Percentiles rank a stretch among this genome's conserved stretches.
Evolutionary conservation across 2,113 vertebrate species (phyloP).

Genomic region (Columbina picui): DNA sequence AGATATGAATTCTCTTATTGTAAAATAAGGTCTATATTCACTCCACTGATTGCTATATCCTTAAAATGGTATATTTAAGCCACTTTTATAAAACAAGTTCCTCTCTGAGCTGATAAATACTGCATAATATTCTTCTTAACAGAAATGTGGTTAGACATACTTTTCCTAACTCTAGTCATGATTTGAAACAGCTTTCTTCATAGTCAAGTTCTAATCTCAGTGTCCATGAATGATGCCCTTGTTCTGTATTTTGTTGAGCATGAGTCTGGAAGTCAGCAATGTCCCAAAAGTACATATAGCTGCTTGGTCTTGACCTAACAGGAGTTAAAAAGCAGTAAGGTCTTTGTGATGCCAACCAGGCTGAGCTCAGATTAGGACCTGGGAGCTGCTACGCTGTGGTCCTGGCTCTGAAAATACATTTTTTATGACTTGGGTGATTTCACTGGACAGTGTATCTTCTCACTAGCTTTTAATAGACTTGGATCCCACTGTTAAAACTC

Average conservation of each 20-base stretch:
- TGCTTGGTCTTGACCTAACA: neutral
- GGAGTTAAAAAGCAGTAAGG: neutral
- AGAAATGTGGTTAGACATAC: neutral
- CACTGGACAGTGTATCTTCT: neutral
- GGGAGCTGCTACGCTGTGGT: neutral
- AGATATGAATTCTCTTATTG: neutral
- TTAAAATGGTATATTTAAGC: neutral
- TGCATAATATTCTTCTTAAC: neutral
- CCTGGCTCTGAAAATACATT: neutral
- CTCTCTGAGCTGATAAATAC: neutral
- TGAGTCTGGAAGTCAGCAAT: neutral
- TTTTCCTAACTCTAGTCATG: neutral
- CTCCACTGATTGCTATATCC: neutral
- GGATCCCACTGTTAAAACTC: neutral
- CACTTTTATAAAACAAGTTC: neutral
- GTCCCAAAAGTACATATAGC: neutral
- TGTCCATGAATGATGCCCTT: neutral
- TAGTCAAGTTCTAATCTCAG: neutral
- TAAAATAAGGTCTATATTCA: neutral
- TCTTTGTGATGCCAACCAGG: neutral
- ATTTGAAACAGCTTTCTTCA: constrained; percentile 13
- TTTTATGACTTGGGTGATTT: constrained; percentile 20
- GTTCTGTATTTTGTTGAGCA: neutral
- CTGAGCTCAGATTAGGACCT: neutral
- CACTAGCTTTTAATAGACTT: neutral